Evolutionary conservation across 2,888 invertebrate species (phyloP).

Genomic region (Tethea ocularis): DNA sequence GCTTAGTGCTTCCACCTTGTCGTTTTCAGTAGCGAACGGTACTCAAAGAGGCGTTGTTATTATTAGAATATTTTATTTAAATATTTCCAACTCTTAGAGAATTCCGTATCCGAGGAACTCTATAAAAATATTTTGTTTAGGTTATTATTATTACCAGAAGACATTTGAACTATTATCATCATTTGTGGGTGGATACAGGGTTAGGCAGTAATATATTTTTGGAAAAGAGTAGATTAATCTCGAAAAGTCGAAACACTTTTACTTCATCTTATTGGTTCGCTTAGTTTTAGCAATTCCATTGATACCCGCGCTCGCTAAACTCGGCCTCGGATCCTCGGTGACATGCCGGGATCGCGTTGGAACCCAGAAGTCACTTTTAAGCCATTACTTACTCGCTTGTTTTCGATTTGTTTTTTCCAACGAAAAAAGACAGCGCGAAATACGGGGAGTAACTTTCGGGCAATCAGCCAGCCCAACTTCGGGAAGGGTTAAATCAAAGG

Average conservation of each 20-base stretch:
- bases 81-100: no score
- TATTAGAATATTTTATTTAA: background rate
- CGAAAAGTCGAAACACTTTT: background rate
- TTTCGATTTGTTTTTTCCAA: constrained; percentile 76
- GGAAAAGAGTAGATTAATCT: no score
- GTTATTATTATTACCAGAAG: background rate
- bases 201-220: background rate
- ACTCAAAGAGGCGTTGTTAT: background rate
- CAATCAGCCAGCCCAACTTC: constrained; percentile 79
- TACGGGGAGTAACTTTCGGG: constrained; percentile 77
- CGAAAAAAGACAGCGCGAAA: constrained; percentile 71
- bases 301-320: constrained; percentile 26
- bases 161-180: no score
- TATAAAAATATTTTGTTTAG: background rate
- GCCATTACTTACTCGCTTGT: constrained; percentile 79
- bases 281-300: constrained; percentile 40
- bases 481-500: constrained; percentile 82
- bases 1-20: constrained; percentile 32
- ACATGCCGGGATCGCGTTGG: constrained; percentile 45
- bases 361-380: constrained; percentile 73
- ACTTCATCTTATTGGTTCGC: constrained; percentile 38
- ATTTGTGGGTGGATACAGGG: no score
- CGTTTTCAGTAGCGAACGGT: constrained; percentile 33
- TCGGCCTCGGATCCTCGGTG: constrained; percentile 29
- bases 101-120: no score